Evolutionary conservation across 2,113 vertebrate genomes (phyloP).

Genomic region (Gulo gulo): DNA sequence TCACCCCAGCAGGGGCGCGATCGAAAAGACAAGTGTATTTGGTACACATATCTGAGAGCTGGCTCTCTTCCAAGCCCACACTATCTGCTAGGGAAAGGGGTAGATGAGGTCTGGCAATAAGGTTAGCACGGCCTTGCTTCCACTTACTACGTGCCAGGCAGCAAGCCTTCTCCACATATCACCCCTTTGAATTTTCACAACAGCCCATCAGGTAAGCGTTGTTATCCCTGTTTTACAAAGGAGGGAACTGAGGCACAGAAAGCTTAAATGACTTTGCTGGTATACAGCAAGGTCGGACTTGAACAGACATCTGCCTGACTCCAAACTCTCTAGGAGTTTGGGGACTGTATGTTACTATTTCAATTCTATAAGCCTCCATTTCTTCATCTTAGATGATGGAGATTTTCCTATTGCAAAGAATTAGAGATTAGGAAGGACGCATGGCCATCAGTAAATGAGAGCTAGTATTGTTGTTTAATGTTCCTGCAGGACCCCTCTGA

Average conservation of each 20-base stretch:
- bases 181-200: not conserved
- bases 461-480: not conserved
- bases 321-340: not conserved
- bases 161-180: not conserved
- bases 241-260: not conserved
- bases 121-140: not conserved
- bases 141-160: not conserved
- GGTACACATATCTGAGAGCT: not conserved
- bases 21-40: not conserved
- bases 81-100: not conserved
- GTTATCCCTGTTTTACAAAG: not conserved
- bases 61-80: not conserved
- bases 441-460: not conserved
- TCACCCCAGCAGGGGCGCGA: not conserved
- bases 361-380: not conserved
- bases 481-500: not conserved
- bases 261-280: not conserved
- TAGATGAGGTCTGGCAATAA: too few relatives aligned
- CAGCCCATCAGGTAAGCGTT: not conserved
- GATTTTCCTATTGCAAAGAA: not conserved
- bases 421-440: not conserved
- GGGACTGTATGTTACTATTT: not conserved
- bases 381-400: not conserved
- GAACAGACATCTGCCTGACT: not conserved
- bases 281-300: not conserved